phyloP scores from a whole-genome alignment of 1,140 invertebrate species.

The Drosophila nasuta region DNA sequence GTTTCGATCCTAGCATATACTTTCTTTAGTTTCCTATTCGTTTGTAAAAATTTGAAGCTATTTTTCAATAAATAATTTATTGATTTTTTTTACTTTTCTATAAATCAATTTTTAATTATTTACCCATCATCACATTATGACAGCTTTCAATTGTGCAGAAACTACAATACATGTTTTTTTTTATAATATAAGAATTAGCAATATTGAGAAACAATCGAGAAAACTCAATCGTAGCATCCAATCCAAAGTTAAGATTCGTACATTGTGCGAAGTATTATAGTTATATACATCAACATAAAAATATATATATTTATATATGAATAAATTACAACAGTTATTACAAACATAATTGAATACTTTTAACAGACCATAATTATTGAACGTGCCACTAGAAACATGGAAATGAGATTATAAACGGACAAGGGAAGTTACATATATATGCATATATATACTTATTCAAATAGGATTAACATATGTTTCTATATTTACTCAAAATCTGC shows the following conservation, averaged over 20 bases:
- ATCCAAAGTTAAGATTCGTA: slow-evolving; percentile 47
- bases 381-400: slow-evolving; percentile 29
- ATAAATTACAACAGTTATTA: slow-evolving; percentile 36
- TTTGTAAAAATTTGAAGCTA: slow-evolving; percentile 39
- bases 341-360: slow-evolving; percentile 12
- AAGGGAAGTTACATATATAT: slow-evolving; percentile 15
- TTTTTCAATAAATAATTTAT: slow-evolving; percentile 52
- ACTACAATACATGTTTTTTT: slow-evolving; percentile 37
- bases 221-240: slow-evolving; percentile 33
- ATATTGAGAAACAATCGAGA: slow-evolving; percentile 12
- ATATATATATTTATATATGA: slow-evolving; percentile 24
- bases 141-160: not conserved
- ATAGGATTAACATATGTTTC: slow-evolving; percentile 33
- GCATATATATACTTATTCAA: slow-evolving; percentile 13
- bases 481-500: slow-evolving; percentile 24
- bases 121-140: slow-evolving; percentile 3
- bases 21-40: slow-evolving; percentile 52
- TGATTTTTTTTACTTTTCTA: slow-evolving; percentile 23
- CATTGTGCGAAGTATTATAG: slow-evolving; percentile 44
- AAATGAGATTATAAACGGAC: slow-evolving; percentile 8
- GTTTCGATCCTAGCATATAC: slow-evolving; percentile 26
- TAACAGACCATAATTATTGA: slow-evolving; percentile 14
- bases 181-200: slow-evolving; percentile 11
- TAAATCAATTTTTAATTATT: slow-evolving; percentile 5
- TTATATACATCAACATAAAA: slow-evolving; percentile 26